Conservation (phyloP, 37 sponge, comb jelly and placozoan genomes). For the Aphrocallistes beatrix region DNA sequence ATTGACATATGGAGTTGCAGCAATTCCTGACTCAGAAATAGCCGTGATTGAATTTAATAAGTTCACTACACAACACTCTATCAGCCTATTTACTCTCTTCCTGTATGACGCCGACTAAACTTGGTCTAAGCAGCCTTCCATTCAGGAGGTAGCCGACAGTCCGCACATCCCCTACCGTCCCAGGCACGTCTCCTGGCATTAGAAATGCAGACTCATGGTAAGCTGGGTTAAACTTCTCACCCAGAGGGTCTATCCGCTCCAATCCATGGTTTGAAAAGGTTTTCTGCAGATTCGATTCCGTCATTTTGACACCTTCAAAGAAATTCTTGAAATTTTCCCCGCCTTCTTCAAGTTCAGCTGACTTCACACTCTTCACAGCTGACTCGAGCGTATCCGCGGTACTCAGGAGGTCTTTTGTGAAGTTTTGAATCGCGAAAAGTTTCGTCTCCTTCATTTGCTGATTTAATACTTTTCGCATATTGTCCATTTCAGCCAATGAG, state of each 20-base stretch:
- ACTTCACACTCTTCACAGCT: constrained; percentile 62
- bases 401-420: constrained; percentile 71
- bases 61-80: too few species aligned
- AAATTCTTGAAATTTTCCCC: constrained; percentile 27
- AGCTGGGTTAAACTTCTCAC: constrained; percentile 76
- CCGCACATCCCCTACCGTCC: constrained; percentile 59
- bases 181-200: constrained; percentile 67
- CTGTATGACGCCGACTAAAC: constrained; percentile 82
- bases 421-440: constrained; percentile 76
- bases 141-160: constrained; percentile 70
- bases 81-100: neutral
- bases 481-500: constrained; percentile 84
- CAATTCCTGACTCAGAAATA: too few species aligned
- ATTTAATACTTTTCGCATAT: constrained; percentile 49
- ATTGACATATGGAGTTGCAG: too few species aligned
- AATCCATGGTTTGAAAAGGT: constrained; percentile 73
- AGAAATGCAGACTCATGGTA: constrained; percentile 91
- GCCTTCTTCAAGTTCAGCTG: constrained; percentile 25
- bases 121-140: constrained; percentile 77
- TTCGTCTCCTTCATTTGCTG: constrained; percentile 72
- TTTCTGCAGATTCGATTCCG: constrained; percentile 68
- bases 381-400: constrained; percentile 84
- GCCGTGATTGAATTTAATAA: too few species aligned
- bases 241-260: constrained; percentile 41
- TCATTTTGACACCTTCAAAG: constrained; percentile 72